A percentile compares a stretch with the other conserved stretches of the same genome.
Conservation (phyloP, 2,797 vertebrate species). For the Squalus acanthias region DNA sequence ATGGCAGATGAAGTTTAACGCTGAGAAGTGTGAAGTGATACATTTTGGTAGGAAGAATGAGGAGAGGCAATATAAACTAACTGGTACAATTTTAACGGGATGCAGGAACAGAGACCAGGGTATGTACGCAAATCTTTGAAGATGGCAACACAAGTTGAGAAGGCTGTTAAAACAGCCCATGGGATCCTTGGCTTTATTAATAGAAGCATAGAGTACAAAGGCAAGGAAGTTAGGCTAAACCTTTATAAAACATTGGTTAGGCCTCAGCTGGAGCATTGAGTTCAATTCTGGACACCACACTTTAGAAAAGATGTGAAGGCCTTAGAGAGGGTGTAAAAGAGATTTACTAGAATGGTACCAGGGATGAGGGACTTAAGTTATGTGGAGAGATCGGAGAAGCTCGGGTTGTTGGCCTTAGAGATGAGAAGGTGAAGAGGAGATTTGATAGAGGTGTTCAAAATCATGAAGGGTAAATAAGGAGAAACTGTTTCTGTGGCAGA, state of each 20-base stretch:
- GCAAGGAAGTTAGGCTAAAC: not conserved
- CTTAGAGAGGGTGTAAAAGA: not conserved
- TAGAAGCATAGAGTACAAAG: not conserved
- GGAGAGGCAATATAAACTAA: not conserved
- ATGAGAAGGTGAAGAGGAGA: not conserved
- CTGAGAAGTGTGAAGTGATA: not conserved
- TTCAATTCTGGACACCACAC: not conserved
- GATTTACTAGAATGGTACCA: not conserved
- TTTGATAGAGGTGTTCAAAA: not conserved
- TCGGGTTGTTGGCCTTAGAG: not conserved
- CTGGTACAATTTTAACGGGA: not conserved
- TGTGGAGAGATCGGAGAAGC: not conserved
- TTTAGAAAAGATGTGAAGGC: not conserved
- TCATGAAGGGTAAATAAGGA: not conserved
- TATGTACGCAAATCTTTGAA: not conserved
- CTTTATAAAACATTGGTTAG: not conserved
- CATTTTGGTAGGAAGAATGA: not conserved
- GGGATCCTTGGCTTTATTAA: not conserved
- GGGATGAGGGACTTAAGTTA: not conserved
- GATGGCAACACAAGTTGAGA: not conserved
- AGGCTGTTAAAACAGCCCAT: not conserved
- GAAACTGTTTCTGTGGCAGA: not conserved
- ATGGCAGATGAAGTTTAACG: not conserved
- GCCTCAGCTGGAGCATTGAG: not conserved
- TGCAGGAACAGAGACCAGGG: not conserved